Conservation (phyloP, 2,113 vertebrate species). For the Leptobrachium ailaonicum region DNA sequence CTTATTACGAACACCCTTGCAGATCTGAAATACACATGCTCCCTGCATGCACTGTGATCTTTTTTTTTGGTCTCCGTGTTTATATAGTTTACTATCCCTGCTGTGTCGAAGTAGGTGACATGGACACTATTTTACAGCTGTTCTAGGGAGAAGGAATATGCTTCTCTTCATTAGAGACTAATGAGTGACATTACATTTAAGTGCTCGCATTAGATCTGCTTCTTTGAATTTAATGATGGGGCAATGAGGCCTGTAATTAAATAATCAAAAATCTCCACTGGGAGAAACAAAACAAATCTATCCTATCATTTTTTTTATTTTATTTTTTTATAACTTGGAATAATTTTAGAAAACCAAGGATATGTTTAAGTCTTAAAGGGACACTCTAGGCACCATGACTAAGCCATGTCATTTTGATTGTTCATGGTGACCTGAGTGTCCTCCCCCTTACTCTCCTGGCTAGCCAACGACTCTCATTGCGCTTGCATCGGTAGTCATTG, state of each 20-base stretch:
- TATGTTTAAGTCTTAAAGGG: constrained; percentile 43
- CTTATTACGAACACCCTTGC: constrained; percentile 47
- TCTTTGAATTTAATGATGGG: constrained; percentile 82
- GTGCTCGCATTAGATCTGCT: constrained; percentile 79
- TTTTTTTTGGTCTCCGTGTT: no score
- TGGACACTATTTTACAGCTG: constrained; percentile 74
- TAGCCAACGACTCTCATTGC: neutral
- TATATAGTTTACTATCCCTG: neutral
- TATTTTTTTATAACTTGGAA: constrained; percentile 56
- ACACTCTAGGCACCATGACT: no score
- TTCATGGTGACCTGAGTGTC: neutral
- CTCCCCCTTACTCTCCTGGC: neutral
- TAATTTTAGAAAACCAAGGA: constrained; percentile 56
- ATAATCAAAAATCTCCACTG: constrained; percentile 73
- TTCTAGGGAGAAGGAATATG: constrained; percentile 73
- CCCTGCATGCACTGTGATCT: constrained; percentile 16
- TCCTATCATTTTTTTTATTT: constrained; percentile 65
- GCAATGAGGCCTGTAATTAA: constrained; percentile 86
- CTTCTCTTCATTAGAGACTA: constrained; percentile 81
- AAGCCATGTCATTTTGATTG: no score
- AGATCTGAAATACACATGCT: neutral
- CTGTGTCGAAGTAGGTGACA: constrained; percentile 67
- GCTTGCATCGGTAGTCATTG: no score
- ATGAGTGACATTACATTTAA: constrained; percentile 83
- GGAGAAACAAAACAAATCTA: constrained; percentile 79